Evolutionary conservation across 2,888 invertebrate genomes (phyloP), one percentile per base, ranked within the genome.

Genomic region (Tribolium freemani): DNA sequence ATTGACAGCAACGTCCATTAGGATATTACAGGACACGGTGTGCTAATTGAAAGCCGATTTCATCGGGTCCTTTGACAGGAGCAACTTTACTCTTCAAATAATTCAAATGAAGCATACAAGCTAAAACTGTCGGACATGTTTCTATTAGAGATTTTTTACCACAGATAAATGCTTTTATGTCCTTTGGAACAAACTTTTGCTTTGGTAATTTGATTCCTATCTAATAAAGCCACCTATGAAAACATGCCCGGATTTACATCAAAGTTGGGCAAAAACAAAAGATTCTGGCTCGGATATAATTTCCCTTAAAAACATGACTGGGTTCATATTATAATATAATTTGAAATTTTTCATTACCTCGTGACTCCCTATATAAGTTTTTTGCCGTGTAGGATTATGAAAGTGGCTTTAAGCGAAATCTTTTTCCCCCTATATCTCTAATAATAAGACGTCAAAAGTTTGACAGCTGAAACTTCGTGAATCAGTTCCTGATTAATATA

Each of bases 401-500:
- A 51, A 64, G 46, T 57, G 67, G 72, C 74, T 76, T 63, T 50
- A 26, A n/a, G n/a, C n/a, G 72, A 67, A 71, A 76, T 73, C 74
- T 73, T 70, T 70, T 71, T 73, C 72, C 38, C 72, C n/a, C n/a
- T n/a, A n/a, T 69, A 74, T 73, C 75, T 76, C 75, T 74, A 76
- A 76, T 76, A 76, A 76, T 56, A 73, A 57, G 71, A 66, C 57
- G 71, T 68, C 30, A 51, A 72, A 72, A 69, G 61, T 74, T 71
- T 64, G 26, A 20, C n/a, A 38, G 60, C 21, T 38, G 44, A 69
- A 74, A 72, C 72, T 75, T 76, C 72, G 58, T 68, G 73, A 77
- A 76, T 74, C 75, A 73, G 72, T 51, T 56, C 68, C 73, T 73
- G 76, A 77, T 77, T 77, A 77, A 77, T 75, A 76, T 76, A 77